Percentiles rank a stretch among this genome's conserved stretches.
Evolutionary conservation across 2,797 vertebrate species (phyloP).

Genomic region (Hafferia zeledoni): DNA sequence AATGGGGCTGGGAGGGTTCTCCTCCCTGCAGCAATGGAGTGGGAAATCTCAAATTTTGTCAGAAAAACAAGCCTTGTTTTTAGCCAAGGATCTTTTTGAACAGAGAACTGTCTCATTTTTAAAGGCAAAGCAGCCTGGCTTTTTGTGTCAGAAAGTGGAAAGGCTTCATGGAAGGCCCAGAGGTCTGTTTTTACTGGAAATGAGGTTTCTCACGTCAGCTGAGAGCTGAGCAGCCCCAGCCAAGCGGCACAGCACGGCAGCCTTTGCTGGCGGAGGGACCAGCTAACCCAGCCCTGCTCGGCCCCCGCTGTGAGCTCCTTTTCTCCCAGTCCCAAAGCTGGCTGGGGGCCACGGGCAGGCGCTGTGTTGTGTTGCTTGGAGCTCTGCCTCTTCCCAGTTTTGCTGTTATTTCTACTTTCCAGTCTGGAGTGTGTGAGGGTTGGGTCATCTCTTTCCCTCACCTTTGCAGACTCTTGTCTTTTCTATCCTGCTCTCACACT

Average conservation of each 20-base stretch:
- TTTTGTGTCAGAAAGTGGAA: constrained; percentile 31
- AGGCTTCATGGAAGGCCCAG: constrained; percentile 41
- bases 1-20: constrained; percentile 58
- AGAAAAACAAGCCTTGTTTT: constrained; percentile 34
- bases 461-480: not conserved
- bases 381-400: not conserved
- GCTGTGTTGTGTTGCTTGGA: not conserved
- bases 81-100: constrained; percentile 9
- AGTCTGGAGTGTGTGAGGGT: not conserved
- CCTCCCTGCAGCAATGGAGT: constrained; percentile 43
- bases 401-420: not conserved
- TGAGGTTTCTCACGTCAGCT: constrained; percentile 55
- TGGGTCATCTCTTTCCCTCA: not conserved
- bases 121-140: not conserved
- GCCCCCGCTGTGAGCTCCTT: not conserved
- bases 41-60: constrained; percentile 57
- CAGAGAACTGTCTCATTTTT: not conserved
- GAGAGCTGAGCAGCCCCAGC: constrained; percentile 15
- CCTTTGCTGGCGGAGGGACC: not conserved
- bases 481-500: not conserved
- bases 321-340: not conserved
- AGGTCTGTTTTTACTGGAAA: constrained; percentile 66
- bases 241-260: not conserved
- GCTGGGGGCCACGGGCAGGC: not conserved
- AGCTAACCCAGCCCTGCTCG: not conserved